Base-by-base conservation (phyloP, 2,113 vertebrate species). In the Bos javanicus region DNA sequence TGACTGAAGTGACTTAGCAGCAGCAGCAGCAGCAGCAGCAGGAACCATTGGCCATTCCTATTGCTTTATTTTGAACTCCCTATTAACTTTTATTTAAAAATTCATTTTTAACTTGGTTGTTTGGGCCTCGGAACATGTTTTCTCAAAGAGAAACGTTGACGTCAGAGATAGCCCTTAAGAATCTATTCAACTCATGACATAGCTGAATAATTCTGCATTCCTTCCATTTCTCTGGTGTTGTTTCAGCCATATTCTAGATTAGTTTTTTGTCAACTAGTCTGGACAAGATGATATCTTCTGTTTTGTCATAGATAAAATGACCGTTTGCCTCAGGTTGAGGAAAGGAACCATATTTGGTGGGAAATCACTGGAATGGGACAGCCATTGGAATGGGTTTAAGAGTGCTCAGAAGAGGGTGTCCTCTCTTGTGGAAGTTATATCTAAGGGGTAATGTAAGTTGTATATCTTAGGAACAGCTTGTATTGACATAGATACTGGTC, bases 251-350 rank as follows among this genome's bases (percentile, higher is more conserved):
- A 62, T 91, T 93, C 43, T 93, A 76, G 54, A 88, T 88, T 88
- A 83, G 50, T 83, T 83, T 82, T 83, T 83, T 96, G 50, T 94
- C 25, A 81, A 33, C 43, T 67, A 80, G 12, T 92, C 81, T 83
- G 43, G 59, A 84, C 48, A 96, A 64, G 64, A 87, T 12, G 46
- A 28, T 48, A 57, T 94, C 33, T 71, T 93, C 26, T 91, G 10
- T 6, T 94, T 95, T 97, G 57, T 96, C 71, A 85, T 46, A 67
- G 50, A 23, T 80, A 57, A 80, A 82, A 15, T 82, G 36, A 28
- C 21, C 43, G 82, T 95, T 96, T 97, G 85, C 56, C 28, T 97
- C 36, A 86, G 67, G 25, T 67, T 93, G 76, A 96, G 90, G 91
- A 90, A 94, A 89, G 59, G 39, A 88, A 62, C 23, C 56, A 48